Base-by-base conservation (phyloP, 1,140 invertebrate genomes). In the Lepidurus couesii region DNA sequence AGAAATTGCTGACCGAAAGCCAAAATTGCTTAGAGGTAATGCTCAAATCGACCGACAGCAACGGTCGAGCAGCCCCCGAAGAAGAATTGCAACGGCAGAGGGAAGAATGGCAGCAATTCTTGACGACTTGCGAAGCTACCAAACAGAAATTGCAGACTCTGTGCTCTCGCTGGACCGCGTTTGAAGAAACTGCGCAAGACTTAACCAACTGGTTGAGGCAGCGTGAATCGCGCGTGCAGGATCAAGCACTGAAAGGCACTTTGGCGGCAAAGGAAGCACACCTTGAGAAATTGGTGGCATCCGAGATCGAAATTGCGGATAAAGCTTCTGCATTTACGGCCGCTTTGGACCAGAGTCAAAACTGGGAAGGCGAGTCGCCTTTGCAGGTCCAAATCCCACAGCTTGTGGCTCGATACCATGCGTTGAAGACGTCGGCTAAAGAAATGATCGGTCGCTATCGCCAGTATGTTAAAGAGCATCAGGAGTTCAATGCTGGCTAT, bases 201-300 rank as follows among this genome's bases (percentile, higher is more conserved):
- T 85, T 97, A 1, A 91, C 92, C 81, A 86, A 88, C 74, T 98
- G 95, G 95, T 86, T 95, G 16, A 93, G 94, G 82, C 88, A 91
- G 65, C 92, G 92, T 83, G 95, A 98, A 86, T 87, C 24, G 74
- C 89, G 93, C 83, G 87, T 96, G 0, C 94, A 95, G 85, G 95
- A 98, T 84, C 93, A 95, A 85, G 93, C 93, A 81, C 86, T 98
- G 7, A 95, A 94, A 84, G 95, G 90, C 83, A 93, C 91, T 7
- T 88, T 93, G 24, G 91, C 92, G 79, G 89, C 93, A 0, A 98
- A 98, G 84, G 86, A 90, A 79, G 85, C 86, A 13, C 93, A 97
- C 86, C 87, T 96, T 42, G 89, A 92, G 53, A 94, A 93, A 83
- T 86, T 98, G 0, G 91, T 91, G 81, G 86, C 86, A 44, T 86